A percentile compares a stretch with the other conserved stretches of the same genome.
These are phyloP conservation scores for Pseudachorutes palmiensis DNA, from an alignment of 1,140 invertebrate species.

Conservation along the genomic window DNA sequence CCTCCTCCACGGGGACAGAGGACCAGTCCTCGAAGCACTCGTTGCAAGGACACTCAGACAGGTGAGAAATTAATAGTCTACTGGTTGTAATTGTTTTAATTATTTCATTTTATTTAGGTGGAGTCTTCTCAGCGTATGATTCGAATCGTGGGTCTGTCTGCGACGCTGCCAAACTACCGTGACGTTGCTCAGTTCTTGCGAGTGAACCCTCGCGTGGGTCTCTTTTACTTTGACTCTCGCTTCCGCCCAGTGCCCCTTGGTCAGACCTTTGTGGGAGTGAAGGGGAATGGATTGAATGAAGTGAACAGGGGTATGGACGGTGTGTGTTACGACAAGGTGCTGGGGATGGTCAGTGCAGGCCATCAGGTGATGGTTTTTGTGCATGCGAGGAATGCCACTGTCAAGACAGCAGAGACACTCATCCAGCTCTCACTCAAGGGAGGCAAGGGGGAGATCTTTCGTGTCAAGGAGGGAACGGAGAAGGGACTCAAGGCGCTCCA, in stretches of 20 bases:
- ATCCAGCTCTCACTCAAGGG: conserved; percentile 79
- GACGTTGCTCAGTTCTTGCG: conserved; percentile 95
- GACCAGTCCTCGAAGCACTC: conserved; percentile 91
- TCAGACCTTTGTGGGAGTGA: conserved; percentile 98
- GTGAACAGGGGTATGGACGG: conserved; percentile 99
- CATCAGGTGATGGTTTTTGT: conserved; percentile 98
- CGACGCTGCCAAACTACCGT: conserved; percentile 95
- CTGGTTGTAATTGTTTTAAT: too few relatives aligned
- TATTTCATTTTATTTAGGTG: too few relatives aligned
- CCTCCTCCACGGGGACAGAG: conserved; percentile 94
- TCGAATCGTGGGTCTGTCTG: conserved; percentile 87
- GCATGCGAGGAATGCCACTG: conserved; percentile 92
- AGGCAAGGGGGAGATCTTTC: conserved; percentile 88
- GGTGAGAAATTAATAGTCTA: conserved; percentile 54
- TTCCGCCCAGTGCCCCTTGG: conserved; percentile 94
- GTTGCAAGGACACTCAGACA: conserved; percentile 89
- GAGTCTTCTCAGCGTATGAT: conserved; percentile 93
- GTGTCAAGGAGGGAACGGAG: conserved; percentile 49
- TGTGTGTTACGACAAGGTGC: conserved; percentile 96
- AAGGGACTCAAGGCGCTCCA: conserved; percentile 73
- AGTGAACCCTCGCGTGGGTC: conserved; percentile 73
- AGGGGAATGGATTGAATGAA: conserved; percentile 97
- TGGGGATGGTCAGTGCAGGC: conserved; percentile 95
- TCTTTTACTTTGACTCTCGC: conserved; percentile 98
- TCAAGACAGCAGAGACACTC: conserved; percentile 69